phyloP scores from a whole-genome alignment of 2,113 vertebrate genomes.

The Rhombomys opimus region DNA sequence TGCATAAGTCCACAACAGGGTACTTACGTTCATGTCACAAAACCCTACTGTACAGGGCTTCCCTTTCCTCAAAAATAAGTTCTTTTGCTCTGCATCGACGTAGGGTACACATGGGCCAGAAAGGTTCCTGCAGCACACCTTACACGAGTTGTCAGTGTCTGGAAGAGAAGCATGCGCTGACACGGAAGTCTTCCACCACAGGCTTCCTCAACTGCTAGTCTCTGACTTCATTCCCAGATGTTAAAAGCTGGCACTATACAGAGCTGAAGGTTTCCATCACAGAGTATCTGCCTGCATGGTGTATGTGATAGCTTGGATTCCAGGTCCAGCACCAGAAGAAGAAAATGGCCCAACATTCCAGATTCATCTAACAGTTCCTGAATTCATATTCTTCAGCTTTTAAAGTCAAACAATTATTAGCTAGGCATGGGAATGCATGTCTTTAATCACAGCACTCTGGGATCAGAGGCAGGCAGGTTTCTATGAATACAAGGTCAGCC shows the following conservation, averaged over 20 bases:
- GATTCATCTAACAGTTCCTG: too few relatives aligned
- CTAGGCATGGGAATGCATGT: background rate
- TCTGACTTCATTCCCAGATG: background rate
- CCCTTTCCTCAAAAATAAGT: slow-evolving; percentile 94
- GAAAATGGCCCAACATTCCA: background rate
- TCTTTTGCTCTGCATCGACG: slow-evolving; percentile 75
- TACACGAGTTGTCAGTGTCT: slow-evolving; percentile 96
- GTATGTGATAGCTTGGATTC: too few relatives aligned
- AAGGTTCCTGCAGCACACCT: slow-evolving; percentile 93
- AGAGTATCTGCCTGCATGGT: background rate
- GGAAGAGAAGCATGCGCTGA: background rate
- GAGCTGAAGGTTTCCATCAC: background rate
- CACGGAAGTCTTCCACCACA: background rate
- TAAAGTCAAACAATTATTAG: background rate
- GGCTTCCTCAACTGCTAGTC: fast-evolving
- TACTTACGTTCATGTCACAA: slow-evolving; percentile 93
- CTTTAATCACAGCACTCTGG: background rate
- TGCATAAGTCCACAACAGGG: background rate
- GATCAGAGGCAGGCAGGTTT: background rate
- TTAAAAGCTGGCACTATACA: background rate
- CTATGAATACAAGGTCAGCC: background rate
- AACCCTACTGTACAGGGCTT: slow-evolving; percentile 99
- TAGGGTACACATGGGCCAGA: slow-evolving; percentile 90
- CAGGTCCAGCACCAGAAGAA: background rate
- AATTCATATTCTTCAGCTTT: background rate